Conservation (phyloP, 2,113 vertebrate genomes). For the Rhizomys pruinosus region DNA sequence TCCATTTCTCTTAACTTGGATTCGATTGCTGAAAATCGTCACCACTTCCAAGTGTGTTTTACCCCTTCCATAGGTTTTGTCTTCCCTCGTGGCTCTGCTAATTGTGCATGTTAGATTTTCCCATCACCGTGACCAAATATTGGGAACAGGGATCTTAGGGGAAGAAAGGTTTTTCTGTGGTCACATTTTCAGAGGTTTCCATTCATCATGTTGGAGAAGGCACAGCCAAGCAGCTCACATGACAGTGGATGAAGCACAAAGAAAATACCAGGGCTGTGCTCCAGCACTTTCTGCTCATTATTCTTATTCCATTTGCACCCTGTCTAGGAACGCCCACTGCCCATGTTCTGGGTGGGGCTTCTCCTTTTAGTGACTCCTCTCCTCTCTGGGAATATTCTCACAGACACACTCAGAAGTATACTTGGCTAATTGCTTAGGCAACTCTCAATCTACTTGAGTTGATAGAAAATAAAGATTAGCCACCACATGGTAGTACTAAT, state of each 20-base stretch:
- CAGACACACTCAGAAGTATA: background rate
- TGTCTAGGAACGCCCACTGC: background rate
- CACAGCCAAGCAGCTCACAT: background rate
- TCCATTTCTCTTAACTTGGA: conserved; percentile 36
- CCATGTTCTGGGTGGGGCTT: background rate
- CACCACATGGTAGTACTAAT: background rate
- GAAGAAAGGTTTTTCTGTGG: background rate
- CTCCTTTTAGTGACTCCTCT: background rate
- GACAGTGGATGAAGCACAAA: too few species aligned
- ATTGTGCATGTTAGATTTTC: background rate
- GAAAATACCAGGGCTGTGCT: background rate
- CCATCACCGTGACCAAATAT: background rate
- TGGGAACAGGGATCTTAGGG: background rate
- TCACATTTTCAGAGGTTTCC: background rate
- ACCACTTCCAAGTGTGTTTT: background rate
- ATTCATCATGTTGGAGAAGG: too few species aligned
- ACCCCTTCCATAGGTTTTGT: background rate
- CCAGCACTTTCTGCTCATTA: background rate
- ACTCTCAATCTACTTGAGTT: background rate
- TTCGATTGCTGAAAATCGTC: background rate
- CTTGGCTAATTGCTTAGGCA: accelerated
- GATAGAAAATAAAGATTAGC: background rate
- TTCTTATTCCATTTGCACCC: background rate
- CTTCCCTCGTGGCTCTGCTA: background rate
- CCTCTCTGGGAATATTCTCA: background rate